phyloP scores from a whole-genome alignment of 2,113 vertebrate species.

The Sciurus niger region DNA sequence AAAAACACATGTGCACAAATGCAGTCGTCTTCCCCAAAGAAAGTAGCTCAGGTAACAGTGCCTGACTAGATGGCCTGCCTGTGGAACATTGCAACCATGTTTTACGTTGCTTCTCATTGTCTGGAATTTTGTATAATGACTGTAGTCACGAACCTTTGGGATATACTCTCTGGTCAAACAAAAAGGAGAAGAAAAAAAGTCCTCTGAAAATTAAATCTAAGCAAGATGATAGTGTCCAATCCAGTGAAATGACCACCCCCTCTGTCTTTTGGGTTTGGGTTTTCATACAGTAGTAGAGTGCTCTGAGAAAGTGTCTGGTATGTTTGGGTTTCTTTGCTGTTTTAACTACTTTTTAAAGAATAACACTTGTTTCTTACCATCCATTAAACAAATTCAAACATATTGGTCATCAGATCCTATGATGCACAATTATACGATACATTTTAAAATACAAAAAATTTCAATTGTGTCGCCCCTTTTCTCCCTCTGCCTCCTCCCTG shows the following conservation, averaged over 20 bases:
- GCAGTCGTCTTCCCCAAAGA: neutral
- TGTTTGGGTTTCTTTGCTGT: conserved; percentile 44
- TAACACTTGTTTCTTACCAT: conserved; percentile 14
- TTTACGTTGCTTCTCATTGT: conserved; percentile 42
- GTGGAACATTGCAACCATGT: neutral
- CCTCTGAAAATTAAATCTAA: conserved; percentile 52
- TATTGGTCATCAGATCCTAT: conserved; percentile 63
- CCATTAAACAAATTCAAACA: conserved; percentile 75
- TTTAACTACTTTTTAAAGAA: conserved; percentile 64
- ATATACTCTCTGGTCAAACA: conserved; percentile 56
- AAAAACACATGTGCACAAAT: conserved; percentile 43
- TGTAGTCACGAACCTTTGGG: conserved; percentile 44
- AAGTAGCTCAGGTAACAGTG: neutral
- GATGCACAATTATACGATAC: conserved; percentile 53
- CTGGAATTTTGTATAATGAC: conserved; percentile 34
- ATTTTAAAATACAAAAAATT: conserved; percentile 72
- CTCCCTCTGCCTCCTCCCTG: conserved; percentile 74
- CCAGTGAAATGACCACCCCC: neutral
- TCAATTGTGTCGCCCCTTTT: neutral
- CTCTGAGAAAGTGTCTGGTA: neutral
- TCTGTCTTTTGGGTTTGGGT: neutral
- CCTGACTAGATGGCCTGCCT: neutral
- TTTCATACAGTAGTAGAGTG: neutral
- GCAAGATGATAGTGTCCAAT: neutral
- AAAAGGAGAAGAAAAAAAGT: conserved; percentile 57